These are phyloP conservation scores for Arizona elegans DNA, from an alignment of 2,113 vertebrate genomes.

Conservation along the genomic window DNA sequence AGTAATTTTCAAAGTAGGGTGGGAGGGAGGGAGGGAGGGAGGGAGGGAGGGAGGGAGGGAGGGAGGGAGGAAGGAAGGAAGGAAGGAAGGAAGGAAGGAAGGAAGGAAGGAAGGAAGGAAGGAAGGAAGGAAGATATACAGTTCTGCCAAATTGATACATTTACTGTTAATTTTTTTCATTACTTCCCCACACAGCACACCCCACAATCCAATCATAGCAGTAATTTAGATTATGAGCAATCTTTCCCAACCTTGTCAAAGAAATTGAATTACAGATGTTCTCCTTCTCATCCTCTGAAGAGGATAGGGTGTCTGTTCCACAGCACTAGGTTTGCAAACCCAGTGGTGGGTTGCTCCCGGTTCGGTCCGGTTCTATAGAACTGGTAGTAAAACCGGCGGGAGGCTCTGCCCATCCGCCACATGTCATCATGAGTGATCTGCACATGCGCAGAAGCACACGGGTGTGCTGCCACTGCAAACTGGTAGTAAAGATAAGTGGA, in stretches of 20 bases:
- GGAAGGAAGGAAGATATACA: too few relatives aligned
- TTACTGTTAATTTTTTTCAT: not conserved
- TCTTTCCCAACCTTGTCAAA: not conserved
- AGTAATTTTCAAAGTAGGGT: not conserved
- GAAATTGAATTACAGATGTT: not conserved
- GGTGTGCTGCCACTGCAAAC: too few relatives aligned
- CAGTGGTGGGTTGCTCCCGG: not conserved
- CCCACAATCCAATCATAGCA: not conserved
- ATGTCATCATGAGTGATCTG: too few relatives aligned
- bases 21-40: too few relatives aligned
- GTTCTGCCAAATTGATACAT: not conserved
- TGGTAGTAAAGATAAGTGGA: too few relatives aligned
- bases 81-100: too few relatives aligned
- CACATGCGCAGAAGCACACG: too few relatives aligned
- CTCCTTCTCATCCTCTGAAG: not conserved
- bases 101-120: too few relatives aligned
- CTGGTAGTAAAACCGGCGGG: too few relatives aligned
- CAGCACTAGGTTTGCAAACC: not conserved
- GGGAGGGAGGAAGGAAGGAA: rapidly evolving
- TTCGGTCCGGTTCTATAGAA: too few relatives aligned
- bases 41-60: not conserved
- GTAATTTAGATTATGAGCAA: not conserved
- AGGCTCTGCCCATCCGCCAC: too few relatives aligned
- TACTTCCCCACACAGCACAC: not conserved
- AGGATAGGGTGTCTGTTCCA: not conserved